Conservation (phyloP, 2,113 vertebrate species). For the Scolopax mira region DNA sequence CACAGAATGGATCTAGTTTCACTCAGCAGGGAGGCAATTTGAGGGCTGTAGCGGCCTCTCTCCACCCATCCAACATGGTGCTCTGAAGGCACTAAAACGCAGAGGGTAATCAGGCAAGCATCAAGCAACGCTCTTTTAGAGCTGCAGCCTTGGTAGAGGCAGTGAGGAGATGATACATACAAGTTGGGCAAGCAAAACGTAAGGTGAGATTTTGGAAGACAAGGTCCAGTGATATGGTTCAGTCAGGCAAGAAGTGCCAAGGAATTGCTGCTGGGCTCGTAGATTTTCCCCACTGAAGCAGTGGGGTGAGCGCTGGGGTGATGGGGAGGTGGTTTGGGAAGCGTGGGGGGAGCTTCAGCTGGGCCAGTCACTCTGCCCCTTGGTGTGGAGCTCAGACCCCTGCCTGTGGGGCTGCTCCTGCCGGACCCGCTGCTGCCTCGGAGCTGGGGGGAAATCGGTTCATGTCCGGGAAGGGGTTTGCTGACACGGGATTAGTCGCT, state of each 20-base stretch:
- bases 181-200: not conserved
- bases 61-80: too few relatives aligned
- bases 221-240: not conserved
- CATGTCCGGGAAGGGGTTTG: not conserved
- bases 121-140: not conserved
- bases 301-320: not conserved
- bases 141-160: not conserved
- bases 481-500: not conserved
- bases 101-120: not conserved
- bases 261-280: not conserved
- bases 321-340: not conserved
- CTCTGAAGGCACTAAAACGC: not conserved
- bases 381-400: accelerated
- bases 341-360: accelerated
- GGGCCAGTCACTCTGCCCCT: not conserved
- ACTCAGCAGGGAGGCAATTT: too few relatives aligned
- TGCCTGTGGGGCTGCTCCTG: not conserved
- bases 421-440: not conserved
- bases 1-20: not conserved
- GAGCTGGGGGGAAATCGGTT: accelerated
- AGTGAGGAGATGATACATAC: not conserved
- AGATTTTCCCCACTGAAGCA: not conserved
- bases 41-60: not conserved
- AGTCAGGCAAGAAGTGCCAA: not conserved
- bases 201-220: not conserved